Conservation (phyloP, 2,888 invertebrate genomes). For the Odontocerum albicorne region DNA sequence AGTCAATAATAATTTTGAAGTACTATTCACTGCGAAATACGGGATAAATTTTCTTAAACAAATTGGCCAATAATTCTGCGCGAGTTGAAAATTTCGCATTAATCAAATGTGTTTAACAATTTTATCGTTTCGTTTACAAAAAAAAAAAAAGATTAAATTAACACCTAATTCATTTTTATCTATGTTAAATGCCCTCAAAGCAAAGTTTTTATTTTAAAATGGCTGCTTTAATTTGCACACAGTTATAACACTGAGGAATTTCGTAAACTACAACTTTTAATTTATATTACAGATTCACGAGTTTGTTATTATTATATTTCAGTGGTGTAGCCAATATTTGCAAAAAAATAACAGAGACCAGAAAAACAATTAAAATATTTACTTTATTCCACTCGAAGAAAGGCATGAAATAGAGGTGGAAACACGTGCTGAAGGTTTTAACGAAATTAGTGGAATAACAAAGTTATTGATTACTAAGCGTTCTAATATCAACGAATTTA, state of each 20-base stretch:
- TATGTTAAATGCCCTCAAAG: background rate
- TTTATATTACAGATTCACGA: background rate
- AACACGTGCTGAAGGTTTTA: too few relatives aligned
- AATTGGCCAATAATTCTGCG: background rate
- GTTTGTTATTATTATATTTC: background rate
- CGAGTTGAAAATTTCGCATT: background rate
- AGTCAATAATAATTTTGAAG: background rate
- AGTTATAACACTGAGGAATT: background rate
- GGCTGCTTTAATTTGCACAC: background rate
- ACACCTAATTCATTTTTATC: slow-evolving; percentile 4
- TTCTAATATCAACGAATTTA: too few relatives aligned
- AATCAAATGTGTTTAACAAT: background rate
- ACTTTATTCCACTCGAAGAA: background rate
- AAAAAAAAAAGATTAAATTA: slow-evolving; percentile 4
- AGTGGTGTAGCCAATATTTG: background rate
- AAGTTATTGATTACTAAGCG: too few relatives aligned
- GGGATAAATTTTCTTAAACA: background rate
- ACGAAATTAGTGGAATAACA: too few relatives aligned
- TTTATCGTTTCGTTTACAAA: background rate
- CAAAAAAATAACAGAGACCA: background rate
- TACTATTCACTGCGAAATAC: background rate
- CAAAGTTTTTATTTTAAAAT: background rate
- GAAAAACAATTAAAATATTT: background rate
- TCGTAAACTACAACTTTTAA: background rate
- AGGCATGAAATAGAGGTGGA: background rate